Evolutionary conservation across 92 coral and sea anemone species (phyloP), one percentile per base, ranked within the genome.

Genomic region (Bergia sp.): DNA sequence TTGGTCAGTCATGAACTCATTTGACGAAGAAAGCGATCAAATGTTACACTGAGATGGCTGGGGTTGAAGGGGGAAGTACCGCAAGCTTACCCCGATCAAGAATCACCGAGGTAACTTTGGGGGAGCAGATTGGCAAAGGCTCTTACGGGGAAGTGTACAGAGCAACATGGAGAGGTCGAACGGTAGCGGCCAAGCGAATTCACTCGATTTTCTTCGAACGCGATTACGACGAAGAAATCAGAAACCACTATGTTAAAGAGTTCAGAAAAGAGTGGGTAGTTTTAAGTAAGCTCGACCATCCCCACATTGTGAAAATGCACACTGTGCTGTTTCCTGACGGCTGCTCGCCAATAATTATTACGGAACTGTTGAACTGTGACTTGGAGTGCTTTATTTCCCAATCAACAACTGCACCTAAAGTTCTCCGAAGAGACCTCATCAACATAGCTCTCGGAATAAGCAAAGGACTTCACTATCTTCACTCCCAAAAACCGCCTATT

Each of bases 81-180:
- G 36, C 87, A 18, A 29, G 77, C 29, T 29, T 65, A 44, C 71
- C 29, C 15, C n/a, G 64, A 23, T 43, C 87, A 5, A 16, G 11
- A 76, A 37, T 41, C 10, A 43, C 87, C 1, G 87, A 83, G 49
- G 78, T 83, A 37, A 83, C 87, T 41, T 50, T 83, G 23, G 87
- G 87, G 37, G 87, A 92, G 38, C 81, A 89, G 49, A 95, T 95
- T 3, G 98, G 98, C 20, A 91, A 86, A 76, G 98, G 98, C 0
- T 93, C 98, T 11, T 95, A 91, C 82, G 96, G 96, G 39, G 95
- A 91, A 76, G 98, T 95, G 5, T 95, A 92, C 85, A 69, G 21
- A 42, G 98, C 98, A 8, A 38, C 44, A n/a, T 95, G 95, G 98
- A 86, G 91, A n/a, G 96, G 94, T 0, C 43, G 75, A 23, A 73